These are phyloP conservation scores for Perca flavescens DNA, from an alignment of 2,113 vertebrate species.

Conservation along the genomic window DNA sequence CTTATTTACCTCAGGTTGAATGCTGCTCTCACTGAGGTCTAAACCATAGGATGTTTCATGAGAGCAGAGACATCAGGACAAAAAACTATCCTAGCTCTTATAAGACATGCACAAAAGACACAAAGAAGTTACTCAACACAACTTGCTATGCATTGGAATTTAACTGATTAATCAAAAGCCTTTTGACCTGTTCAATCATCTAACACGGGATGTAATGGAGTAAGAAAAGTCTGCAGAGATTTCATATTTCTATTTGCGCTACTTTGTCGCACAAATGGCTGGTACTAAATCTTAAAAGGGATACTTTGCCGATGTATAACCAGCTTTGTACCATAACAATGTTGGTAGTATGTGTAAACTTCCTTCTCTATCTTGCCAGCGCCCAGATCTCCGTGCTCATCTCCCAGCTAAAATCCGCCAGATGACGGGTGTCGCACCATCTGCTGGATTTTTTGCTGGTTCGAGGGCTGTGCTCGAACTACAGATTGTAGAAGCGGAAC, in stretches of 20 bases:
- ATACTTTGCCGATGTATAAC: no score
- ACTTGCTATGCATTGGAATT: neutral
- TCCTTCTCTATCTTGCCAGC: no score
- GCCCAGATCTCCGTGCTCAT: no score
- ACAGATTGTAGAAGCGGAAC: no score
- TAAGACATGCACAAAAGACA: neutral
- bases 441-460: no score
- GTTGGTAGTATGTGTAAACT: no score
- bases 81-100: neutral
- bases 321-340: no score
- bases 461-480: no score
- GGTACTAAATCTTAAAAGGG: neutral
- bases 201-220: no score
- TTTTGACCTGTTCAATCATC: neutral
- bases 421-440: no score
- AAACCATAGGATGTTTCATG: slow-evolving; percentile 10
- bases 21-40: neutral
- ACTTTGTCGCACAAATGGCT: neutral
- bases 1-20: slow-evolving; percentile 32
- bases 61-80: neutral
- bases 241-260: neutral
- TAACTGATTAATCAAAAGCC: neutral
- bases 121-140: neutral
- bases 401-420: no score
- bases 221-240: neutral